Base-by-base conservation (phyloP, 2,888 invertebrate genomes). In the Scaeva pyrastri region DNA sequence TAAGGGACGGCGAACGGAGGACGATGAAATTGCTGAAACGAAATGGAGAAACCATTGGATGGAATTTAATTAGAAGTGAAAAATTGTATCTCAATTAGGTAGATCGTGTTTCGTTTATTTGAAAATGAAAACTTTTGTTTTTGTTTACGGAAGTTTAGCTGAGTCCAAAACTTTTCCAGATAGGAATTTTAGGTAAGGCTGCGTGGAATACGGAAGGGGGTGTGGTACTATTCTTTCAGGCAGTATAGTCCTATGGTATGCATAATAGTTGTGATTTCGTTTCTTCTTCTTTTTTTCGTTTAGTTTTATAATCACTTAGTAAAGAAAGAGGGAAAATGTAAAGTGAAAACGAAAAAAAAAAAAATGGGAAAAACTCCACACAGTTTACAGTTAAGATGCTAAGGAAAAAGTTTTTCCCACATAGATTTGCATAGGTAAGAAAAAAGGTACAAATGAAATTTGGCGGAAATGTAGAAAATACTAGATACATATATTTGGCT, bases 61-160 rank as follows among this genome's bases (percentile, higher is more conserved):
- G 62, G 64, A 64, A 78, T 74, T 82, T 74, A 82, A 74, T 82
- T 82, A 74, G 82, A 78, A 82, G 70, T 78, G 52, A 62, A 78
- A 81, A 86, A 82, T 78, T 74, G 74, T 82, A 77, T 86, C 81
- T 74, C 76, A 77, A 86, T 85, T 85, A 80, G 72, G 48, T 56
- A 55, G 56, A 81, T 81, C 77, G 73, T 78, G 71, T 74, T 73
- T 66, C 72, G 71, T 72, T 79, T 73, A 72, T 76, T 81, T 36
- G 60, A 43, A 70, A 78, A 73, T 60, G 48, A 52, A 68, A 68
- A 68, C 39, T 68, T 68, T 50, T 64, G 14, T 41, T 26, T 23
- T 64, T 64, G 16, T 48, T 48, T 60, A 19, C 3, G 16, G 14
- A 39, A 58, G 58, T 60, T 60, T 41, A 21, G 31, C 39, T 12